Base-by-base conservation (phyloP, 1,140 invertebrate species). In the Ridgeia piscesae region DNA sequence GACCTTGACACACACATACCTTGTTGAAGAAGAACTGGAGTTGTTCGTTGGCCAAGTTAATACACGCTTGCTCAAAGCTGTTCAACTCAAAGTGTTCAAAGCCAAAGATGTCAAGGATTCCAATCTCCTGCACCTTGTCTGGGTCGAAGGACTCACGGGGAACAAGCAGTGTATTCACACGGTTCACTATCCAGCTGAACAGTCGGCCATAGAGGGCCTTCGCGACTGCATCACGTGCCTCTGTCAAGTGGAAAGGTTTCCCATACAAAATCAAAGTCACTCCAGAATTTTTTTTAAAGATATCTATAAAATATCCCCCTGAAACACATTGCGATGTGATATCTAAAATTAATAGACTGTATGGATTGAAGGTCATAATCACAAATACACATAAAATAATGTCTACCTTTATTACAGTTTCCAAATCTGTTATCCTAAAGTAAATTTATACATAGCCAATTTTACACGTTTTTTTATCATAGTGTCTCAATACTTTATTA, bases 1-100 rank as follows among this genome's bases (percentile, higher is more conserved):
- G 2, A 77, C 58, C 11, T 21, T 21, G 11, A 11, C 11, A 42
- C 27, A 77, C 14, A 77, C 58, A 77, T 77, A 77, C 58, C 96
- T 99, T 98, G 96, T 99, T 99, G 96, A 99, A 99, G 95, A 99
- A 99, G 95, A 98, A 98, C 96, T 98, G 97, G n/a, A 98, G 96
- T 95, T 98, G 97, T 95, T 98, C 97, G 95, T 98, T 98, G 93
- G 98, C 98, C 96, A 98, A 99, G 96, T 99, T 99, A 92, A 99
- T 99, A 96, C 98, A 99, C 95, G 98, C 97, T 98, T 98, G 98
- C 95, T 98, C 98, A 95, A 98, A 98, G 0, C 98, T 98, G 95
- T 98, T 98, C 50, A 96, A 97, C 0, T 97, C 96, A 94, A 98
- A 98, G 96, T 98, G 98, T 96, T 98, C 98, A 95, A 98, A 98